These are phyloP conservation scores for Opisthograptis luteolata DNA, from an alignment of 2,888 invertebrate genomes.

Conservation along the genomic window DNA sequence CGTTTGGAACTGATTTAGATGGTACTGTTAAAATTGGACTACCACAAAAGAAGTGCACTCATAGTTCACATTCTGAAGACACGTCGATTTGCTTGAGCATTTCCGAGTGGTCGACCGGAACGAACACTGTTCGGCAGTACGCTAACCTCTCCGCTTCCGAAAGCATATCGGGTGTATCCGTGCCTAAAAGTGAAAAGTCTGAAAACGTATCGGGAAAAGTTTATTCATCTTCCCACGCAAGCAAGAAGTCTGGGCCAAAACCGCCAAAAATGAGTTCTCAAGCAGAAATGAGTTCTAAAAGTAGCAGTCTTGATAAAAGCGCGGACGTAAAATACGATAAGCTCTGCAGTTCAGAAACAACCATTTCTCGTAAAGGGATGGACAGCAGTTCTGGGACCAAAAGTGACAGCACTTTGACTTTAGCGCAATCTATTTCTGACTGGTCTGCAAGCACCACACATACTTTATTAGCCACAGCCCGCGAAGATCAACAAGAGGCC, in stretches of 20 bases:
- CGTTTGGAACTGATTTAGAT: conserved; percentile 90
- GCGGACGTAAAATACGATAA: conserved; percentile 85
- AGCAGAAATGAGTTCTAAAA: conserved; percentile 83
- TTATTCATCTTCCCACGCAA: conserved; percentile 83
- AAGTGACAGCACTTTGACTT: conserved; percentile 90
- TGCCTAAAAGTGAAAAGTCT: conserved; percentile 85
- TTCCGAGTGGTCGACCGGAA: conserved; percentile 95
- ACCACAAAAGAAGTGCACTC: conserved; percentile 92
- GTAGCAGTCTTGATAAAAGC: conserved; percentile 84
- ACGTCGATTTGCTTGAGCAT: conserved; percentile 93
- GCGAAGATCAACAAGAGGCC: conserved; percentile 72
- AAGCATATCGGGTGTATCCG: conserved; percentile 85
- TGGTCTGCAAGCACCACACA: conserved; percentile 93
- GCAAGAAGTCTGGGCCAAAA: conserved; percentile 82
- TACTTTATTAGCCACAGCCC: conserved; percentile 87
- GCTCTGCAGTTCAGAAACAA: conserved; percentile 85
- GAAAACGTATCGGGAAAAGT: conserved; percentile 81
- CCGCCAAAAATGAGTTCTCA: conserved; percentile 68
- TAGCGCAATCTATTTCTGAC: conserved; percentile 92
- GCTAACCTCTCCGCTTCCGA: conserved; percentile 89
- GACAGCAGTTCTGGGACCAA: conserved; percentile 89
- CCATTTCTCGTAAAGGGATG: conserved; percentile 77
- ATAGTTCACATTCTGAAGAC: conserved; percentile 93
- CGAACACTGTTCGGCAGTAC: conserved; percentile 92
- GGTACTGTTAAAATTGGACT: conserved; percentile 92